A percentile compares a stretch with the other conserved stretches of the same genome.
These are phyloP conservation scores for Centropus bengalensis DNA, from an alignment of 2,113 vertebrate species.

Conservation along the genomic window DNA sequence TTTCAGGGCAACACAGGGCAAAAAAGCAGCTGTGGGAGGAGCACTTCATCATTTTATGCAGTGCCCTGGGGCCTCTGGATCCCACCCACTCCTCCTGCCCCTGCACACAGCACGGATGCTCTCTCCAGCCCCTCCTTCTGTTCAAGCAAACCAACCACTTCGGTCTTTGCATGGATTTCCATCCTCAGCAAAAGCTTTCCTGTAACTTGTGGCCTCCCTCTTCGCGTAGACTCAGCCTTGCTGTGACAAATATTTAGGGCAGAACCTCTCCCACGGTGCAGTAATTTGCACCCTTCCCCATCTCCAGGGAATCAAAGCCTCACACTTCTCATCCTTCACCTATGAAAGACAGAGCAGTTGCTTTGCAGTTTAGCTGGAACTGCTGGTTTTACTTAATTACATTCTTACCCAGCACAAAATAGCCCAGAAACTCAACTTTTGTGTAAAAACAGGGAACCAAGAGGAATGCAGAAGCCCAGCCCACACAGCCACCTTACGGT, in stretches of 20 bases:
- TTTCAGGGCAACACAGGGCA: not conserved
- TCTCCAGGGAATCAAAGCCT: not conserved
- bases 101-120: not conserved
- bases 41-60: not conserved
- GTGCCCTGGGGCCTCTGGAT: too few species aligned
- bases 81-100: not conserved
- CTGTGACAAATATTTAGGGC: not conserved
- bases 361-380: not conserved
- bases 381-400: not conserved
- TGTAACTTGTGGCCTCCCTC: not conserved
- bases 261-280: not conserved
- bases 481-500: not conserved
- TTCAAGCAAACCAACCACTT: not conserved
- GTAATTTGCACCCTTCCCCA: not conserved
- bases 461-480: fast-evolving
- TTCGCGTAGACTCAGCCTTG: not conserved
- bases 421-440: fast-evolving
- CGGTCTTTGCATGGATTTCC: not conserved
- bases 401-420: not conserved
- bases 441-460: not conserved
- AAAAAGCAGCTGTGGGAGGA: not conserved
- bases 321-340: not conserved
- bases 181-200: not conserved
- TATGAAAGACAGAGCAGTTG: not conserved
- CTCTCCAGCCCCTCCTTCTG: not conserved